Evolutionary conservation across 1,140 invertebrate genomes (phyloP), one percentile per base, ranked within the genome.

Genomic region (Anoplophora glabripennis): DNA sequence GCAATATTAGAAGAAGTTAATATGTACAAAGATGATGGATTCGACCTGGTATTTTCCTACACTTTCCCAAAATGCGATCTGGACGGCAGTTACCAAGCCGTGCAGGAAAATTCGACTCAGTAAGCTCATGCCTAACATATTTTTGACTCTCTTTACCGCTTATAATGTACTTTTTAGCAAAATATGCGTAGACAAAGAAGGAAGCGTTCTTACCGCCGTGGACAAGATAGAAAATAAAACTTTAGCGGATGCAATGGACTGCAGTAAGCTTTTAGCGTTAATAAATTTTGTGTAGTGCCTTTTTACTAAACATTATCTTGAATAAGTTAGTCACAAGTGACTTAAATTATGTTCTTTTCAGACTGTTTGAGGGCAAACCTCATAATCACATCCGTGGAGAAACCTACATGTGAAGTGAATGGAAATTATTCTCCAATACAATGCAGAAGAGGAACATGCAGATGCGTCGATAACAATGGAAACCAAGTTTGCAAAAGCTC

Each of bases 371-470:
- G 79, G 57, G 79, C 81, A 8, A 68, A 71, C 7, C 61, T 69
- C 35, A 48, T 83, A 2, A 76, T 84, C 71, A 64, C 63, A 7
- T 65, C 74, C 1, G 44, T 59, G 0, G 79, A 82, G 61, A 71
- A 77, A 48, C 83, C 84, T 0, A 63, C 71, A 0, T 87, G 84
- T 63, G 81, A 80, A 61, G 54, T 59, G 15, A 83, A 82, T 71
- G 85, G 85, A 10, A 86, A 84, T 69, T 86, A 83, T 67, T 68
- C 79, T 21, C 45, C 58, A 0, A 72, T 80, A 48, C 84, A 86
- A 67, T 86, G 83, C 67, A 76, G 79, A 9, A 71, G 80, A 8
- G 80, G 81, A 0, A 42, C 72, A 21, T 86, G 83, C 66, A 78
- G 80, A 38, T 86, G 84, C 66, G 84, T 86, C 0, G 79, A 85